phyloP scores from a whole-genome alignment of 2,888 invertebrate genomes.

The Digitonthophagus gazella region DNA sequence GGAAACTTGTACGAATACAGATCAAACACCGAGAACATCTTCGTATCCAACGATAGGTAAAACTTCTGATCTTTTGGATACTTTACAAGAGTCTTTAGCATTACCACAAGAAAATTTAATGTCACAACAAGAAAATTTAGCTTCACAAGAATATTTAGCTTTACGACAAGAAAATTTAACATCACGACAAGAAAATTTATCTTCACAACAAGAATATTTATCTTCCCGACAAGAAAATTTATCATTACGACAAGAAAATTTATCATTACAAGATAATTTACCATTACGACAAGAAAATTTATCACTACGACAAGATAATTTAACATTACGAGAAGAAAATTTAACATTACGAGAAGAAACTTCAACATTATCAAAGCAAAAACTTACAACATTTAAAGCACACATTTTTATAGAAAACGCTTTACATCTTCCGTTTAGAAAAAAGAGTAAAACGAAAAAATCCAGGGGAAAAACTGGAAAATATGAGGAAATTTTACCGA shows the following conservation, averaged over 20 bases:
- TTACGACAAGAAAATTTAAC: too few relatives aligned
- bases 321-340: not conserved
- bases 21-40: conserved; percentile 24
- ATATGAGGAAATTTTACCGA: conserved; percentile 54
- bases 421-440: conserved; percentile 54
- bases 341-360: not conserved
- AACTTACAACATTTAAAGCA: conserved; percentile 43
- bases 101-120: too few relatives aligned
- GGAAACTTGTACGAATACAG: conserved; percentile 44
- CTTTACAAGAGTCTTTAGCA: conserved; percentile 46
- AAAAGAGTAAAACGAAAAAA: conserved; percentile 45
- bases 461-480: conserved; percentile 40
- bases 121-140: conserved; percentile 28
- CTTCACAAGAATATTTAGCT: conserved; percentile 46
- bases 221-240: too few relatives aligned
- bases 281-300: not conserved
- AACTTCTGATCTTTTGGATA: conserved; percentile 48
- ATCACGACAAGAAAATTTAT: conserved; percentile 28
- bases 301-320: not conserved
- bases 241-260: conserved; percentile 30
- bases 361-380: not conserved
- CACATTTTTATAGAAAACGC: conserved; percentile 58
- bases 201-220: conserved; percentile 42
- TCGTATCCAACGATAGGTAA: conserved; percentile 30
- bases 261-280: not conserved